phyloP scores from a whole-genome alignment of 2,797 vertebrate genomes.

The Valencia hispanica region DNA sequence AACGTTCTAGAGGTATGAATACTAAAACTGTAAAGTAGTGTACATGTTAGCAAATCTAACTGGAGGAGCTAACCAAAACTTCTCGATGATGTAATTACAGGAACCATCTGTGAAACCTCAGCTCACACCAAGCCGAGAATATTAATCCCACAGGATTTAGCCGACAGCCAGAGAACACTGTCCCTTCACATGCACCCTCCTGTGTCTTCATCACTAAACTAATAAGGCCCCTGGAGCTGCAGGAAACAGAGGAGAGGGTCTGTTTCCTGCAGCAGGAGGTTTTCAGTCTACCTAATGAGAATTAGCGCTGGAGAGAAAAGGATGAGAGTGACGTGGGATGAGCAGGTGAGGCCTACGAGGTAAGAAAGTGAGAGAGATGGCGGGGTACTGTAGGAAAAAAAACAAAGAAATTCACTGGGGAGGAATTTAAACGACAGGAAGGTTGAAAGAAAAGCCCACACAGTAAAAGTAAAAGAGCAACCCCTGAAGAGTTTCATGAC shows the following conservation, averaged over 20 bases:
- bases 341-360: slow-evolving; percentile 28
- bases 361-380: slow-evolving; percentile 4
- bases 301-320: slow-evolving; percentile 21
- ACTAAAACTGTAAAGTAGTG: neutral
- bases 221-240: slow-evolving; percentile 52
- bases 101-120: slow-evolving; percentile 15
- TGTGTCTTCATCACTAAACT: slow-evolving; percentile 49
- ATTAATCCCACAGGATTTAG: slow-evolving; percentile 53
- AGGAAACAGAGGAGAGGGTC: slow-evolving; percentile 53
- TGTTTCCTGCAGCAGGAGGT: slow-evolving; percentile 69
- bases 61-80: neutral
- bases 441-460: slow-evolving; percentile 16
- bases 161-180: slow-evolving; percentile 35
- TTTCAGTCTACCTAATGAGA: slow-evolving; percentile 61
- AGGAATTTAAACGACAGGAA: slow-evolving; percentile 14
- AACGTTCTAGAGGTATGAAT: neutral
- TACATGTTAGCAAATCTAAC: neutral
- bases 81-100: slow-evolving; percentile 6
- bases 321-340: slow-evolving; percentile 12
- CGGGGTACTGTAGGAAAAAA: slow-evolving; percentile 9
- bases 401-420: neutral
- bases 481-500: slow-evolving; percentile 34
- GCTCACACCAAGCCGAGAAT: slow-evolving; percentile 26
- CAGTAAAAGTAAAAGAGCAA: neutral
- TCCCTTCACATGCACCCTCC: slow-evolving; percentile 15